phyloP scores from a whole-genome alignment of 2,797 vertebrate genomes.

The Buphagus erythrorhynchus region DNA sequence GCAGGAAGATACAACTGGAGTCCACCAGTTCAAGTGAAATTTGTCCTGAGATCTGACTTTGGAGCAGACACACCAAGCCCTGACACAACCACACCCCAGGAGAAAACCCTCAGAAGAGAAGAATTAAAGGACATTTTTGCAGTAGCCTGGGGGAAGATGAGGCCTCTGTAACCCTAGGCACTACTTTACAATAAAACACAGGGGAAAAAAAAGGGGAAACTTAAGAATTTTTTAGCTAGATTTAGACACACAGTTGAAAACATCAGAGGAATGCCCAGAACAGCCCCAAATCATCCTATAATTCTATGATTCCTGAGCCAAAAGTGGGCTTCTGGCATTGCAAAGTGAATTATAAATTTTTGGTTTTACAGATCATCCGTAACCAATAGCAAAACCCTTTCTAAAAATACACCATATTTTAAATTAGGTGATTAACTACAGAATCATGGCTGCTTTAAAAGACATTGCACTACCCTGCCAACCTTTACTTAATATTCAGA shows the following conservation, averaged over 20 bases:
- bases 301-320: background rate
- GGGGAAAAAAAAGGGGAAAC: rapidly evolving
- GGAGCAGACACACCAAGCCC: background rate
- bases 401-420: background rate
- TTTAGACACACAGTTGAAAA: background rate
- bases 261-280: background rate
- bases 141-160: background rate
- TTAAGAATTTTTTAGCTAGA: background rate
- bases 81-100: background rate
- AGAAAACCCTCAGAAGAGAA: background rate
- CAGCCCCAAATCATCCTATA: background rate
- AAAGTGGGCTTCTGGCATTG: background rate
- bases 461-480: background rate
- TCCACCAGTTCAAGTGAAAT: background rate
- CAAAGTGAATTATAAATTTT: background rate
- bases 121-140: background rate
- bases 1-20: background rate
- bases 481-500: background rate
- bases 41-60: background rate
- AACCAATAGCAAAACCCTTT: background rate
- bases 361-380: background rate
- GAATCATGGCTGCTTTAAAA: background rate
- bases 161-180: background rate
- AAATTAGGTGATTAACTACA: background rate
- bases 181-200: background rate